A percentile compares a stretch with the other conserved stretches of the same genome.
These are phyloP conservation scores for Lepisosteus oculatus DNA, from an alignment of 2,113 vertebrate species.

Conservation along the genomic window DNA sequence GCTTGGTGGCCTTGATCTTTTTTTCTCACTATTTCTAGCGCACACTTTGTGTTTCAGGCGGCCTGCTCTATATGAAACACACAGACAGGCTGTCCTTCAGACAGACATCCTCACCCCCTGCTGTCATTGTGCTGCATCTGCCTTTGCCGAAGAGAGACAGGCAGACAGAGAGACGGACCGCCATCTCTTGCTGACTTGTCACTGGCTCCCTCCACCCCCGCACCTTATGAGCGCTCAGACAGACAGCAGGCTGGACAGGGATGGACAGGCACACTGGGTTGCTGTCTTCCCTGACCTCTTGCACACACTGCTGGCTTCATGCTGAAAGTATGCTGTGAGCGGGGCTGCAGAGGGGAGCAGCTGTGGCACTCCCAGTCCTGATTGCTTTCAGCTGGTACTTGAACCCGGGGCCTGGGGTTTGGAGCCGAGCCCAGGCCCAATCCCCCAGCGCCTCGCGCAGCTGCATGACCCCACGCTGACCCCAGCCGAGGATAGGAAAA, in stretches of 20 bases:
- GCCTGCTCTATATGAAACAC: too few species aligned
- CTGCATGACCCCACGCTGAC: constrained; percentile 99
- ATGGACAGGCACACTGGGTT: not conserved
- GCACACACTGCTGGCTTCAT: constrained; percentile 46
- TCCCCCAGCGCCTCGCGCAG: constrained; percentile 99
- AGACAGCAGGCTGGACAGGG: not conserved
- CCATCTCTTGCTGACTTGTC: not conserved
- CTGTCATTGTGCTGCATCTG: too few species aligned
- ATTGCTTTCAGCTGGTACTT: constrained; percentile 99
- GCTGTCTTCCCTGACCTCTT: constrained; percentile 9
- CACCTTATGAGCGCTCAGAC: too few species aligned
- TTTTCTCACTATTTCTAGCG: too few species aligned
- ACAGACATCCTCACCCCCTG: too few species aligned
- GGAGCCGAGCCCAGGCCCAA: constrained; percentile 99
- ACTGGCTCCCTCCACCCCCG: not conserved
- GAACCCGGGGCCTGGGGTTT: constrained; percentile 98
- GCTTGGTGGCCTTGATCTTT: too few species aligned
- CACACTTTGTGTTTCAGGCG: too few species aligned
- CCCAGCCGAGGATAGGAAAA: constrained; percentile 99
- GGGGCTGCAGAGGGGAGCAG: constrained; percentile 69
- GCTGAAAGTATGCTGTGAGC: constrained; percentile 56
- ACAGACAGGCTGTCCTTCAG: too few species aligned
- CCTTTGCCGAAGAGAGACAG: not conserved
- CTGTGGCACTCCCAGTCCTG: constrained; percentile 98
- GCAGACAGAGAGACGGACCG: not conserved